These are phyloP conservation scores for Chironomus riparius DNA, from an alignment of 2,888 invertebrate genomes.

Conservation along the genomic window DNA sequence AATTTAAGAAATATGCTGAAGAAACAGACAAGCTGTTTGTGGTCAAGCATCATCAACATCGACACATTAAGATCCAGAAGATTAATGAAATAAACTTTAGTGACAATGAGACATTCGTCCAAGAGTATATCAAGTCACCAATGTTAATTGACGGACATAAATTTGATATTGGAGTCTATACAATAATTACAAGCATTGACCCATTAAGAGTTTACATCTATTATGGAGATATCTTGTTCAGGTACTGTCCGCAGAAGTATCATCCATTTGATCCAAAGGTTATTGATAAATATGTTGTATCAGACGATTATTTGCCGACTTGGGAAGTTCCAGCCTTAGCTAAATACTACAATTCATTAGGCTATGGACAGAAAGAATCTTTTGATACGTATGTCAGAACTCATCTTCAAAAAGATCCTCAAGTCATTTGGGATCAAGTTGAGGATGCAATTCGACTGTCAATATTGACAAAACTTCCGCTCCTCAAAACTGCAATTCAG, in stretches of 20 bases:
- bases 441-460: constrained; percentile 65
- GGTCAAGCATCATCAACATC: constrained; percentile 77
- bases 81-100: constrained; percentile 61
- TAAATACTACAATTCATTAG: constrained; percentile 58
- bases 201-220: constrained; percentile 85
- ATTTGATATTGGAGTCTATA: constrained; percentile 95
- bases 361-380: constrained; percentile 76
- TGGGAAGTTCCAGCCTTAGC: constrained; percentile 82
- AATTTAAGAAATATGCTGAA: constrained; percentile 59
- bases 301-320: constrained; percentile 86
- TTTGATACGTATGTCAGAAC: constrained; percentile 66
- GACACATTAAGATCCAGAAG: constrained; percentile 70
- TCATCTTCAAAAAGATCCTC: constrained; percentile 53
- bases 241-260: constrained; percentile 83
- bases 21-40: constrained; percentile 72
- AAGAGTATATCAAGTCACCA: constrained; percentile 85
- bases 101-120: constrained; percentile 69
- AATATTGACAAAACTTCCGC: constrained; percentile 60
- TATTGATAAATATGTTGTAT: constrained; percentile 85
- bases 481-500: constrained; percentile 52
- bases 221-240: constrained; percentile 79
- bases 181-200: constrained; percentile 60
- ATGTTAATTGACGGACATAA: constrained; percentile 86
- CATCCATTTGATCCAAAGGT: constrained; percentile 76
- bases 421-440: constrained; percentile 69